A percentile compares a stretch with the other conserved stretches of the same genome.
Evolutionary conservation across 1,140 invertebrate species (phyloP).

Genomic region (Stegodyphus mimosarum): DNA sequence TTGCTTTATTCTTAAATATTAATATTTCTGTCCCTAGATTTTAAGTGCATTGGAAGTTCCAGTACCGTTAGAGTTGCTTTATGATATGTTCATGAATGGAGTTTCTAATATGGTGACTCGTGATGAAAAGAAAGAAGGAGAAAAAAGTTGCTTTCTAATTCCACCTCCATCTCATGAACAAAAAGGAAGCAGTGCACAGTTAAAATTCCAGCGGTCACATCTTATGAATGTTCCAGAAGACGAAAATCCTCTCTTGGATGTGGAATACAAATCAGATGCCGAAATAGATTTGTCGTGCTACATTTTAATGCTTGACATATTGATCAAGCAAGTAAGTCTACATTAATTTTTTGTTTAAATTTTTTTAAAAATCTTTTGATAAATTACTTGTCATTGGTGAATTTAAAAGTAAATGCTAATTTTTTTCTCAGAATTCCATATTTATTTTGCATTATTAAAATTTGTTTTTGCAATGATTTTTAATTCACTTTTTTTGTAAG

Average conservation of each 20-base stretch:
- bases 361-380: too few relatives aligned
- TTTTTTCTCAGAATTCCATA: background rate
- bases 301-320: slow-evolving; percentile 95
- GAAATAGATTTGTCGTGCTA: slow-evolving; percentile 83
- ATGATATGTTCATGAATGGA: slow-evolving; percentile 89
- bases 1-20: too few relatives aligned
- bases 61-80: slow-evolving; percentile 85
- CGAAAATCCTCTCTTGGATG: slow-evolving; percentile 21
- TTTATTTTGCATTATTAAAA: background rate
- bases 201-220: background rate
- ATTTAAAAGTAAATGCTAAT: too few relatives aligned
- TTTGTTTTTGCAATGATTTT: background rate
- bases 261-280: slow-evolving; percentile 49
- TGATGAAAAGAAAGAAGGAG: background rate
- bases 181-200: background rate
- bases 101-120: slow-evolving; percentile 68
- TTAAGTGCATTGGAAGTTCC: slow-evolving; percentile 79
- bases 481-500: background rate
- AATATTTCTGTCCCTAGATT: too few relatives aligned
- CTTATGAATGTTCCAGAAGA: slow-evolving; percentile 51
- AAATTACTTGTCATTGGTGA: too few relatives aligned
- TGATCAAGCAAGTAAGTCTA: slow-evolving; percentile 85
- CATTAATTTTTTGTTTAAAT: background rate
- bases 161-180: slow-evolving; percentile 23
- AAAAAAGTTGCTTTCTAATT: slow-evolving; percentile 15